Evolutionary conservation across 1,140 invertebrate species (phyloP).

Genomic region (Paraescarpia echinospica): DNA sequence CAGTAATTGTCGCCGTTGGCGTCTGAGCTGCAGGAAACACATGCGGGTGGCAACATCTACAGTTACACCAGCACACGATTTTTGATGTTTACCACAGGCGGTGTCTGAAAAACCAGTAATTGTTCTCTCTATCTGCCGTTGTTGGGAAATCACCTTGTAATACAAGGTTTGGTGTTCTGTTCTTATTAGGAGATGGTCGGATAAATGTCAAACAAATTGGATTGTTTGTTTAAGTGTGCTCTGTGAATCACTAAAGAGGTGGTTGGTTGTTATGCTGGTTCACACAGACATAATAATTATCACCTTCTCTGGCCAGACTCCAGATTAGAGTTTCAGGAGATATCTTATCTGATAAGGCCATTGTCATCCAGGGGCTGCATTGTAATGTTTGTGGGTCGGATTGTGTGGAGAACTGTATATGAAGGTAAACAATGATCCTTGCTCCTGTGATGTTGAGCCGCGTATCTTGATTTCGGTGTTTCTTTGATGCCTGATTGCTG

Average conservation of each 20-base stretch:
- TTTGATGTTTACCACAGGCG: not conserved
- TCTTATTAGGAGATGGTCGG: not conserved
- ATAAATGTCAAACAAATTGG: conserved; percentile 2
- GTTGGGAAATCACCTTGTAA: not conserved
- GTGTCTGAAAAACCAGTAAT: not conserved
- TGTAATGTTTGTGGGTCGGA: not conserved
- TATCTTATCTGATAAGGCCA: not conserved
- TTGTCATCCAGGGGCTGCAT: not conserved
- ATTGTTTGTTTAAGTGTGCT: not conserved
- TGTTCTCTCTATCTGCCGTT: not conserved
- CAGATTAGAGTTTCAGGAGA: not conserved
- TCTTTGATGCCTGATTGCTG: not conserved
- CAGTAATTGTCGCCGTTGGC: not conserved
- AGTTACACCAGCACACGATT: not conserved
- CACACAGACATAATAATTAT: not conserved
- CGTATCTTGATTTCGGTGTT: not conserved
- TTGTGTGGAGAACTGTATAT: not conserved
- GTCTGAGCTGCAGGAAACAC: not conserved
- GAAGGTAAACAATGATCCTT: not conserved
- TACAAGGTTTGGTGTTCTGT: not conserved
- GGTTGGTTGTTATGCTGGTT: not conserved
- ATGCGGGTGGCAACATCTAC: not conserved
- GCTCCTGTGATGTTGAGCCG: not conserved
- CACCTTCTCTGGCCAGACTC: not conserved
- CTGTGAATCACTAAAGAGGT: not conserved